Base-by-base conservation (phyloP, 2,888 invertebrate species). In the Alloscopus bannaensis region DNA sequence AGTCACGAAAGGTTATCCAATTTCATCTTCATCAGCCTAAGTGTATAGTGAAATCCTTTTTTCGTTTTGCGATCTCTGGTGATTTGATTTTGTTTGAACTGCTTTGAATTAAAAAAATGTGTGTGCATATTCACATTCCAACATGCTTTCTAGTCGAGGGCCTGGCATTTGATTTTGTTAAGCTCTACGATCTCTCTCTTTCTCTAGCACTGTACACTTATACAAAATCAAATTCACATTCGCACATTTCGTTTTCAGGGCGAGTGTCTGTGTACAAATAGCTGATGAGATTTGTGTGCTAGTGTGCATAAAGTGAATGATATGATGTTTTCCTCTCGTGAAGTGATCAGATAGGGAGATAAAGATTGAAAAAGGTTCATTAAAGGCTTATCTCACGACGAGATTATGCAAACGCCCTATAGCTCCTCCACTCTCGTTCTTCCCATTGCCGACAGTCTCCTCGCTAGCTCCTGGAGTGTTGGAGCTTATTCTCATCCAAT, bases 371-470 rank as follows among this genome's bases (percentile, higher is more conserved):
- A 75, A 66, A 57, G 64, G 70, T 40, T 73, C 78, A 62, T 75
- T 81, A 75, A 75, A 75, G 66, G 69, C 79, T 73, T 78, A 80
- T 70, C 78, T 64, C 29, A 42, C 62, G 45, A 80, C 69, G 60
- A 76, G 47, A 75, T 81, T 81, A 81, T 81, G 79, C 79, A 81
- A 81, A 81, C 81, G 81, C 81, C 81, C 81, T 71, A 55, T 68
- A 55, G 47, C 70, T 52, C 28, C 59, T 70, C 70, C 70, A 65
- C 59, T 64, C 57, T n/a, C n/a, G n/a, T n/a, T n/a, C n/a, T n/a
- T n/a, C n/a, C n/a, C n/a, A n/a, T n/a, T n/a, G n/a, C n/a, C n/a
- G n/a, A n/a, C n/a, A n/a, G n/a, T n/a, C n/a, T n/a, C n/a, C n/a
- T n/a, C n/a, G n/a, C n/a, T n/a, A n/a, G n/a, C n/a, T n/a, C n/a